These are phyloP conservation scores for Bubo scandiacus DNA, from an alignment of 2,113 vertebrate genomes.

Conservation along the genomic window DNA sequence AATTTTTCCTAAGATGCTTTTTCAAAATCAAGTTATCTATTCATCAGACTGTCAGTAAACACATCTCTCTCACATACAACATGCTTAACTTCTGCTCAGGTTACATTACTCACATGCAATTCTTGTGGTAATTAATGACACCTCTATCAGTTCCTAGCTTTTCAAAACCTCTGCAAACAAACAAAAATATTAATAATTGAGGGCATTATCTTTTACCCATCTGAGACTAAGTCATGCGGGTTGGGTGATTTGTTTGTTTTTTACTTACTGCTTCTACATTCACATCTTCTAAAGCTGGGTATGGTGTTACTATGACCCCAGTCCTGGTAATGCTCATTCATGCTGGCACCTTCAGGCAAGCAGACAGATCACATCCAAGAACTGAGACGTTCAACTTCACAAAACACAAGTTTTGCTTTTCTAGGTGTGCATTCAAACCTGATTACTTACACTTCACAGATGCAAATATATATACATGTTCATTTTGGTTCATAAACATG, in stretches of 20 bases:
- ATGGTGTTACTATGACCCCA: neutral
- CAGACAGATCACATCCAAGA: neutral
- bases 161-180: neutral
- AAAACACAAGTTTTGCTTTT: neutral
- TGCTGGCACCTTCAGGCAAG: neutral
- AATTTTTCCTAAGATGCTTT: neutral
- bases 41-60: slow-evolving; percentile 48
- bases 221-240: neutral
- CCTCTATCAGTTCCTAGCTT: neutral
- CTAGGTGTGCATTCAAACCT: neutral
- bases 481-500: neutral
- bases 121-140: neutral
- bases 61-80: neutral
- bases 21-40: slow-evolving; percentile 28
- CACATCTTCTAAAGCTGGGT: neutral
- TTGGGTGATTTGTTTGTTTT: neutral
- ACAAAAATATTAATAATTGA: neutral
- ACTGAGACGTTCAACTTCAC: neutral
- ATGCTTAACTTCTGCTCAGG: slow-evolving; percentile 26
- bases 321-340: neutral
- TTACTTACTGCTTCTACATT: neutral
- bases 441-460: neutral
- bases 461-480: neutral
- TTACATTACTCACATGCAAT: neutral
- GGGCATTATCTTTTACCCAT: neutral